Evolutionary conservation across 23 tunicate genomes (phyloP).

Genomic region (Phallusia fumigata): DNA sequence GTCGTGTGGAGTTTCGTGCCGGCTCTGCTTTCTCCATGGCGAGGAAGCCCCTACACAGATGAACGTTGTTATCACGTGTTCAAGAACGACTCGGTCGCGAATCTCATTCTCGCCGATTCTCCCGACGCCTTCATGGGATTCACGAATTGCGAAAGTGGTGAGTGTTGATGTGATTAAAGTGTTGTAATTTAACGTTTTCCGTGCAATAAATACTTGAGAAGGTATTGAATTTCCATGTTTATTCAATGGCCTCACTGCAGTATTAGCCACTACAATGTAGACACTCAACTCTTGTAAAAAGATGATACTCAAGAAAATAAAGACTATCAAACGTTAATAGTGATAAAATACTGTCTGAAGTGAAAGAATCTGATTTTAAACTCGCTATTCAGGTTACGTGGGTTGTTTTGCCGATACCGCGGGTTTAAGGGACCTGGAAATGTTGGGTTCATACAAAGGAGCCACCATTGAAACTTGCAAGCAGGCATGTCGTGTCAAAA

Average conservation of each 20-base stretch:
- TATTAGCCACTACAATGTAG: no score
- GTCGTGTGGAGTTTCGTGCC: neutral
- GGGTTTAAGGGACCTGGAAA: neutral
- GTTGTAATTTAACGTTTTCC: no score
- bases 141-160: neutral
- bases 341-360: neutral
- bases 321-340: no score
- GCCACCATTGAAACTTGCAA: neutral
- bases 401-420: slow-evolving; percentile 3
- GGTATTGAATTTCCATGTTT: no score
- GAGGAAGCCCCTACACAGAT: neutral
- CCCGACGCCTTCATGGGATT: slow-evolving; percentile 4
- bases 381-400: neutral
- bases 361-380: neutral
- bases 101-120: neutral
- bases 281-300: no score
- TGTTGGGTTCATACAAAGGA: neutral
- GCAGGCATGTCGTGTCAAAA: neutral
- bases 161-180: no score
- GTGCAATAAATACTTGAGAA: no score
- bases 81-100: neutral
- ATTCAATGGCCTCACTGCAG: no score
- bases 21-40: neutral
- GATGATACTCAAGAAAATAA: no score
- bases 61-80: slow-evolving; percentile 8